A percentile compares a stretch with the other conserved stretches of the same genome.
Evolutionary conservation across 2,888 invertebrate genomes (phyloP).

Genomic region (Caenorhabditis wallacei): DNA sequence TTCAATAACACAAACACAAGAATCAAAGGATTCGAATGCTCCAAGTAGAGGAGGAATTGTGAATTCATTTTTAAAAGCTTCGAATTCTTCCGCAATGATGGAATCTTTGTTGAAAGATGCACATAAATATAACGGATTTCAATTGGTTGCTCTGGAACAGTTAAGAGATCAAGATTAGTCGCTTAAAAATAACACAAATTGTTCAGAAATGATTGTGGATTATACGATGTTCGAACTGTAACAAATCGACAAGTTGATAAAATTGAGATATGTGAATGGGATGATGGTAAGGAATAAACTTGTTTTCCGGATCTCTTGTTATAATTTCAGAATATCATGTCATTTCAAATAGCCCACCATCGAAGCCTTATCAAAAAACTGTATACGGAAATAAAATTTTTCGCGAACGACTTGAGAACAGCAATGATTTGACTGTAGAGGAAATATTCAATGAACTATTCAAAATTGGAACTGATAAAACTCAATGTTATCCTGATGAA

Average conservation of each 20-base stretch:
- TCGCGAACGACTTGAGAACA: not conserved
- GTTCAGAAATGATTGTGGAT: constrained; percentile 38
- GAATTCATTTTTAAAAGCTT: constrained; percentile 16
- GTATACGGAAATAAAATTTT: constrained; percentile 63
- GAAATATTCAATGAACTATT: constrained; percentile 59
- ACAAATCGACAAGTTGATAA: constrained; percentile 61
- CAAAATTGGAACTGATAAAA: constrained; percentile 54
- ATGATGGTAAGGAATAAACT: constrained; percentile 8
- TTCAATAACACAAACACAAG: constrained; percentile 73
- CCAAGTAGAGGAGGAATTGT: constrained; percentile 70
- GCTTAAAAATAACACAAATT: not conserved
- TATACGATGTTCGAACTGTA: constrained; percentile 65
- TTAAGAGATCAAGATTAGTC: not conserved
- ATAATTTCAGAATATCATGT: constrained; percentile 35
- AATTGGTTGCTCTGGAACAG: constrained; percentile 73
- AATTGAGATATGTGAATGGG: constrained; percentile 47
- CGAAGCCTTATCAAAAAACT: constrained; percentile 69
- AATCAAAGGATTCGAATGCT: constrained; percentile 59
- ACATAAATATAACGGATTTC: constrained; percentile 74
- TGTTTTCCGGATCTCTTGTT: not conserved
- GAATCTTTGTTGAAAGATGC: constrained; percentile 50
- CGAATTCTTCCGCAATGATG: constrained; percentile 17
- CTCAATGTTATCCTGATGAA: constrained; percentile 68
- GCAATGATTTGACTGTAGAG: constrained; percentile 30
- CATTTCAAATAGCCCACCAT: constrained; percentile 73